Base-by-base conservation (phyloP, 2,113 vertebrate genomes). In the Chamaea fasciata region DNA sequence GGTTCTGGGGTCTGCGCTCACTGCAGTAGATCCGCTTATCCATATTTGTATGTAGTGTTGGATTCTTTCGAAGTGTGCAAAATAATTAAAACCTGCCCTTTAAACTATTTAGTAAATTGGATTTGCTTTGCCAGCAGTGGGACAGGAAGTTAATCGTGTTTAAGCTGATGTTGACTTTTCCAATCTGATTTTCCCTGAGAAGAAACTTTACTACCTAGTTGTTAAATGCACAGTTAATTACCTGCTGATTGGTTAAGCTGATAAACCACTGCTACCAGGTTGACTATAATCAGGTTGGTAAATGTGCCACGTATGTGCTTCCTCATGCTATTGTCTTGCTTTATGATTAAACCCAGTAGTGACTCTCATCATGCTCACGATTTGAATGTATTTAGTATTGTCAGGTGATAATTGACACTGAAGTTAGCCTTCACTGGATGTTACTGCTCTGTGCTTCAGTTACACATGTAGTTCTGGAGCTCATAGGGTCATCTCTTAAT, bases 121-220 rank as follows among this genome's bases (percentile, higher is more conserved):
- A 95, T 96, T 97, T 93, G 76, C 75, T 92, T 90, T 64, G 68
- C 73, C 71, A 65, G 76, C 67, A 55, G 37, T 60, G 65, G 89
- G 60, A 93, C 89, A 26, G 85, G 85, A 90, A 93, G 85, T 87
- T 95, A 95, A 97, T 96, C 53, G 13, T 46, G 46, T 89, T 90
- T 96, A 96, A 97, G 90, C 92, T 97, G 86, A 64, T 88, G 93
- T 84, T 96, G 93, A 96, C 94, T 96, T 96, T 92, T 95, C 49
- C 91, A 94, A 94, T 94, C 91, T 94, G 79, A 91, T 96, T 95
- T 97, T 96, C 91, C 13, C 81, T 60, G 56, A 33, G 74, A 93
- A 89, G 74, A 94, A 96, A 95, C 93, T 94, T 94, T 87, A 77
- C 92, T 92, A 87, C 74, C 83, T 84, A 22, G 76, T 65, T 75